Evolutionary conservation across 1,140 invertebrate genomes (phyloP).

Genomic region (Drosophila seguyi): DNA sequence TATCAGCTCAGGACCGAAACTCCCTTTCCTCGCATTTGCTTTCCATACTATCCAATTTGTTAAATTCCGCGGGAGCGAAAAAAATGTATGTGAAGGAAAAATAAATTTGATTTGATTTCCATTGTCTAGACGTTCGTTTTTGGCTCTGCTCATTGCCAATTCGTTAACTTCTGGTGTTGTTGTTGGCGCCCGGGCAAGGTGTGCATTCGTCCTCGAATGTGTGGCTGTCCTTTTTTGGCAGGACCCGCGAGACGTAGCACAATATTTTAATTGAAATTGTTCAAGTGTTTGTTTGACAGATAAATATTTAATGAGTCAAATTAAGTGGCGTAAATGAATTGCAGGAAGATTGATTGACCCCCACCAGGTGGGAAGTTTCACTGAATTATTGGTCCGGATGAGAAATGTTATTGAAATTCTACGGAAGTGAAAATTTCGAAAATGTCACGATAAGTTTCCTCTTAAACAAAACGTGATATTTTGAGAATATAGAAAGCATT

Average conservation of each 20-base stretch:
- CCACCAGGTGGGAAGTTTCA: neutral
- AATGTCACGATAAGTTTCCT: neutral
- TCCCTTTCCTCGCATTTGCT: neutral
- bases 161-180: conserved; percentile 61
- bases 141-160: conserved; percentile 75
- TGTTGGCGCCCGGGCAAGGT: conserved; percentile 52
- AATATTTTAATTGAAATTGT: conserved; percentile 83
- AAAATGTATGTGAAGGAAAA: conserved; percentile 46
- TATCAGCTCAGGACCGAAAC: conserved; percentile 46
- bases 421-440: neutral
- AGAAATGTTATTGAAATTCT: neutral
- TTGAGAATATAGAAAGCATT: too few species aligned
- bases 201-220: conserved; percentile 39
- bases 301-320: conserved; percentile 79
- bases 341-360: conserved; percentile 26
- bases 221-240: conserved; percentile 32
- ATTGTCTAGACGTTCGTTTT: conserved; percentile 80
- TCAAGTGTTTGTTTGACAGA: conserved; percentile 76
- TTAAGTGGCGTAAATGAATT: conserved; percentile 45
- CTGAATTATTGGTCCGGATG: conserved; percentile 5
- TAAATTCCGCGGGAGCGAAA: conserved; percentile 55
- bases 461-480: too few species aligned
- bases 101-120: conserved; percentile 82
- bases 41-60: conserved; percentile 65
- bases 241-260: conserved; percentile 37